These are phyloP conservation scores for Prolemur simus DNA, from an alignment of 2,113 vertebrate species.

Conservation along the genomic window DNA sequence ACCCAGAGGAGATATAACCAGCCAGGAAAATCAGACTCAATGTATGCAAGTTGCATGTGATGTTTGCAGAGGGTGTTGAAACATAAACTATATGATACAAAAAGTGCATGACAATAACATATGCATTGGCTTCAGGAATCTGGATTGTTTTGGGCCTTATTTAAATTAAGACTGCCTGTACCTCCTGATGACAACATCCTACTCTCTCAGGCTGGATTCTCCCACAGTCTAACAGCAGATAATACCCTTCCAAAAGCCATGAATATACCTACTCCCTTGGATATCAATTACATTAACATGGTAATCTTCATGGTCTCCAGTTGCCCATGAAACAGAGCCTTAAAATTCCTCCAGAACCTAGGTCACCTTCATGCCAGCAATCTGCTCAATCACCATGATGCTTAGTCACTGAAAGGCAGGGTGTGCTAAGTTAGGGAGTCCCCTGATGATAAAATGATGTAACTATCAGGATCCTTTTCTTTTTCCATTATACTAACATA, in stretches of 20 bases:
- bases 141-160: not conserved
- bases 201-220: not conserved
- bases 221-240: not conserved
- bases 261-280: not conserved
- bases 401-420: not conserved
- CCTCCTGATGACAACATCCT: not conserved
- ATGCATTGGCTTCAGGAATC: not conserved
- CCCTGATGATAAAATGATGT: not conserved
- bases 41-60: not conserved
- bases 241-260: not conserved
- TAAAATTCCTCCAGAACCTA: conserved; percentile 37
- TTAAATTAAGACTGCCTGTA: not conserved
- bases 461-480: not conserved
- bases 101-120: not conserved
- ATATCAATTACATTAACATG: not conserved
- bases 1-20: not conserved
- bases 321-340: not conserved
- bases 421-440: not conserved
- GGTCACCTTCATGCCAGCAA: conserved; percentile 41
- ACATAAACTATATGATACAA: not conserved
- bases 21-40: not conserved
- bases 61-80: not conserved
- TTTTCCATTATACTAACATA: not conserved
- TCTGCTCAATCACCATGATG: not conserved
- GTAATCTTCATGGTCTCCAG: not conserved